Evolutionary conservation across 2,113 vertebrate genomes (phyloP), one percentile per base, ranked within the genome.

Genomic region (Heterotilapia buettikoferi): DNA sequence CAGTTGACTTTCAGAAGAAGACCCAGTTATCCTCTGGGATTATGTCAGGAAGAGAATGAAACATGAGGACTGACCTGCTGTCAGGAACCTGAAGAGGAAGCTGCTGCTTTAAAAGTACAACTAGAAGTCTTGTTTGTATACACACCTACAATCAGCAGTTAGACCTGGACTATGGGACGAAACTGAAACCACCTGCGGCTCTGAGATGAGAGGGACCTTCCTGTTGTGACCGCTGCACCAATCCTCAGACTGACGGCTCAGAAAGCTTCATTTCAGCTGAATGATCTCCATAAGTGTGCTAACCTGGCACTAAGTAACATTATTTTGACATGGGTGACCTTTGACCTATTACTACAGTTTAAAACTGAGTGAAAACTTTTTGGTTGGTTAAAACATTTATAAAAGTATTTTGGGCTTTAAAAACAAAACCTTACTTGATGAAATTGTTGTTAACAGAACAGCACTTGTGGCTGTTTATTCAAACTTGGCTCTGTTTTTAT

Each of bases 101-200:
- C 61, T 66, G 18, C 9, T 36, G 31, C 59, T 36, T 36, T 36
- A 63, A 7, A 19, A 0, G 59, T 0, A n/a, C 31, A 63, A 12
- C 59, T 63, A 7, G 6, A 63, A 7, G 31, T n/a, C 2, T 36
- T 63, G 31, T 36, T 36, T 63, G 18, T 63, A 7, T 0, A 63
- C 9, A 33, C 29, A 7, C 31, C 18, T 12, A 63, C 0, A 63
- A 12, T n/a, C 9, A 13, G 53, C 53, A 63, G 31, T 36, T 63
- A 36, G 31, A 7, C 21, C 21, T 73, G 2, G 3, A 73, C 2
- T 45, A 0, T 29, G 40, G 40, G 14, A 29, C 1, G 6, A 47
- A 76, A 0, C 68, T 6, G 1, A 73, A 18, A 29, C 0, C 66
- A 73, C 1, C 2, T 73, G 68, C 6, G 1, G 8, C 21, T 26